These are phyloP conservation scores for Mormyrus hasselquistii DNA, from an alignment of 2,797 vertebrate species.

Conservation along the genomic window DNA sequence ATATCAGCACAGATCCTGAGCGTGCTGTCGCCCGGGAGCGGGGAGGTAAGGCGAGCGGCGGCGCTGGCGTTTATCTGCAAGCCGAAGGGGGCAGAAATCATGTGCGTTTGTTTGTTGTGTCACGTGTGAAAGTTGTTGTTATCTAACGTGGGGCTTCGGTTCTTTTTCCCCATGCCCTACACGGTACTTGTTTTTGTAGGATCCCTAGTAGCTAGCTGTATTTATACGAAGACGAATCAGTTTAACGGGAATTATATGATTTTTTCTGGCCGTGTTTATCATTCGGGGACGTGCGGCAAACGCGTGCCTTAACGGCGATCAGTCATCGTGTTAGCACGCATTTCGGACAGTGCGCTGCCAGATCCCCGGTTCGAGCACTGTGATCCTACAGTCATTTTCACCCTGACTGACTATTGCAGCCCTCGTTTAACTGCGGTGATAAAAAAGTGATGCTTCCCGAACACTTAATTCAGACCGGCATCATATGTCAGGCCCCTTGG, in stretches of 20 bases:
- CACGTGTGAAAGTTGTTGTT: conserved; percentile 12
- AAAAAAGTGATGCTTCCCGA: not conserved
- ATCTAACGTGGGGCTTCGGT: not conserved
- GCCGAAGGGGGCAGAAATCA: not conserved
- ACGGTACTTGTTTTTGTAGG: not conserved
- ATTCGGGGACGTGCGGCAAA: not conserved
- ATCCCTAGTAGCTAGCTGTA: not conserved
- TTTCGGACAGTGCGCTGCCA: not conserved
- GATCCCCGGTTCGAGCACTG: not conserved
- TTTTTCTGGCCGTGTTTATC: not conserved
- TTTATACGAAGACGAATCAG: not conserved
- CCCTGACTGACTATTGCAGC: not conserved
- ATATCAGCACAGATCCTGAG: not conserved
- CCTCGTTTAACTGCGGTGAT: not conserved
- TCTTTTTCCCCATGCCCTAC: not conserved
- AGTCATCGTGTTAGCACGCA: not conserved
- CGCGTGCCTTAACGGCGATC: not conserved
- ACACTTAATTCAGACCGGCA: not conserved
- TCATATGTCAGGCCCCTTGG: not conserved
- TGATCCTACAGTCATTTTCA: not conserved
- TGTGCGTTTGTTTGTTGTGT: not conserved
- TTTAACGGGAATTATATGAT: not conserved
- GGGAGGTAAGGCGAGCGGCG: conserved; percentile 14
- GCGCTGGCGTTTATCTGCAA: not conserved
- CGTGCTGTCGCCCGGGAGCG: not conserved